Conservation (phyloP, 2,797 vertebrate species). For the Acrossocheilus wenchowensis region DNA sequence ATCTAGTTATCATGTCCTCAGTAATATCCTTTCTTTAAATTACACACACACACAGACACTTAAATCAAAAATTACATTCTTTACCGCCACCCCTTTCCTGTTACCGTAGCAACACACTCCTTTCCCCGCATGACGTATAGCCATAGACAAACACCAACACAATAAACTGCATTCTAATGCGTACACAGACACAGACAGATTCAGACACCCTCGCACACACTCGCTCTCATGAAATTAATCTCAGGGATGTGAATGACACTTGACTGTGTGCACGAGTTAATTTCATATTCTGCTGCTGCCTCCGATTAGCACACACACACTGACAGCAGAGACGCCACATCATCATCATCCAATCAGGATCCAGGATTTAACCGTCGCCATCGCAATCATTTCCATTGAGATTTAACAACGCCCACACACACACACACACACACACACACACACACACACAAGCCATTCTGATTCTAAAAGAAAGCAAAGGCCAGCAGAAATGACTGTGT, state of each 20-base stretch:
- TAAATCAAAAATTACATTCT: slow-evolving; percentile 42
- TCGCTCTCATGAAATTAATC: slow-evolving; percentile 50
- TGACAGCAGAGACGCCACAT: slow-evolving; percentile 40
- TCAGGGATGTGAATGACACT: slow-evolving; percentile 56
- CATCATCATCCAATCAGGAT: slow-evolving; percentile 53
- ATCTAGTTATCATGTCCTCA: slow-evolving; percentile 7
- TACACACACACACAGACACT: slow-evolving; percentile 44
- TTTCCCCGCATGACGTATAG: slow-evolving; percentile 38
- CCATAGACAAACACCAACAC: slow-evolving; percentile 42
- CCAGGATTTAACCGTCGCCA: slow-evolving; percentile 30
- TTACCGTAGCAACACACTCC: slow-evolving; percentile 46
- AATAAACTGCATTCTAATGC: slow-evolving; percentile 29
- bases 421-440: not conserved
- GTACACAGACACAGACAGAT: slow-evolving; percentile 17
- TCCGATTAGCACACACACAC: slow-evolving; percentile 48
- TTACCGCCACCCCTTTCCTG: slow-evolving; percentile 40
- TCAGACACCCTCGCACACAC: not conserved
- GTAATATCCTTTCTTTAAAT: slow-evolving; percentile 29
- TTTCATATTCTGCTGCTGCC: slow-evolving; percentile 21
- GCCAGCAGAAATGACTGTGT: slow-evolving; percentile 41
- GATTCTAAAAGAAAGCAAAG: slow-evolving; percentile 33
- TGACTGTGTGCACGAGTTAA: slow-evolving; percentile 52
- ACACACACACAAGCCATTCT: not conserved
- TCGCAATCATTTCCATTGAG: slow-evolving; percentile 20
- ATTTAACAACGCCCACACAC: not conserved